Evolutionary conservation across 2,888 invertebrate genomes (phyloP).

Genomic region (Allolobophora icterica): DNA sequence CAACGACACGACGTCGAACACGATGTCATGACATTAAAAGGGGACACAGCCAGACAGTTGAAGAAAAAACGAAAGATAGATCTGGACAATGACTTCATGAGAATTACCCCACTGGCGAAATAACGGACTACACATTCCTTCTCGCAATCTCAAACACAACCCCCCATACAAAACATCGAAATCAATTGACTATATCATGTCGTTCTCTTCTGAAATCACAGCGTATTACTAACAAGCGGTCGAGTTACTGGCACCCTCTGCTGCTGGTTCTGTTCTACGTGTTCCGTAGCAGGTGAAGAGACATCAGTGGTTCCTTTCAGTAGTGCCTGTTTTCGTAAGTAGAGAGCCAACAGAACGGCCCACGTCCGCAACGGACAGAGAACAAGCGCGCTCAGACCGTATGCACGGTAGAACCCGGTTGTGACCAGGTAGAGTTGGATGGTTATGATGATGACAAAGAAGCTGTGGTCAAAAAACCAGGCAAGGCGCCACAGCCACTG

Average conservation of each 20-base stretch:
- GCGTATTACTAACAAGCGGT: not conserved
- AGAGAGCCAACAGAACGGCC: conserved; percentile 76
- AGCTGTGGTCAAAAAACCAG: conserved; percentile 41
- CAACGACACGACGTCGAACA: no score
- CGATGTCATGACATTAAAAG: no score
- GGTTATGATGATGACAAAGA: conserved; percentile 59
- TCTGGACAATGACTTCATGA: no score
- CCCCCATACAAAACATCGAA: not conserved
- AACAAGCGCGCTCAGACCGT: conserved; percentile 79
- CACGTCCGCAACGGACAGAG: conserved; percentile 82
- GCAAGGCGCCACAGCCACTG: not conserved
- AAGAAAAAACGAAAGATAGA: no score
- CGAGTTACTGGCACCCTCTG: not conserved
- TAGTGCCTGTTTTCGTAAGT: conserved; percentile 32
- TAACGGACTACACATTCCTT: no score
- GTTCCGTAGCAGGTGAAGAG: not conserved
- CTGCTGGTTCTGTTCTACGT: conserved; percentile 4
- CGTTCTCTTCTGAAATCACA: not conserved
- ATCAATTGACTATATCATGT: not conserved
- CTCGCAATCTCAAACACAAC: no score
- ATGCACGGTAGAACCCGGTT: conserved; percentile 78
- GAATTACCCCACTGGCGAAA: no score
- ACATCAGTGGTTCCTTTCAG: not conserved
- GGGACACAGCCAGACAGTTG: no score
- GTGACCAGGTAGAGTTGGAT: conserved; percentile 71